These are phyloP conservation scores for Napeogenes sylphis DNA, from an alignment of 2,888 invertebrate species.

Conservation along the genomic window DNA sequence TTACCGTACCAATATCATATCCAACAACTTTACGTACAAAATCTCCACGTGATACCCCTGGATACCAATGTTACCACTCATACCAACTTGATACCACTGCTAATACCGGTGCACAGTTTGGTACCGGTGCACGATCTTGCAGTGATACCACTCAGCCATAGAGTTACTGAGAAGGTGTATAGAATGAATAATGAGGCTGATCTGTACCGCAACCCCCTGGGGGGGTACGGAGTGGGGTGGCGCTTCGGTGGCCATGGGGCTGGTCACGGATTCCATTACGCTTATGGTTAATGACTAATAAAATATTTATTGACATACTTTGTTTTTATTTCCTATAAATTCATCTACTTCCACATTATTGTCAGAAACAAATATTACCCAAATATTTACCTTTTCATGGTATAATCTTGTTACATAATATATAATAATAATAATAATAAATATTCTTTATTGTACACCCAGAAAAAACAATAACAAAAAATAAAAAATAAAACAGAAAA, in stretches of 20 bases:
- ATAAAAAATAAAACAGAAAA: too few relatives aligned
- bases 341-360: too few relatives aligned
- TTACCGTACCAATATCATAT: slow-evolving; percentile 45
- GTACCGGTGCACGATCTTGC: slow-evolving; percentile 59
- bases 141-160: slow-evolving; percentile 57
- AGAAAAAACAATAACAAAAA: too few relatives aligned
- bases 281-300: slow-evolving; percentile 45
- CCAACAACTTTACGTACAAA: slow-evolving; percentile 44
- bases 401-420: too few relatives aligned
- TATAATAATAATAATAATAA: too few relatives aligned
- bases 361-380: too few relatives aligned
- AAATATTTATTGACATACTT: slow-evolving; percentile 17
- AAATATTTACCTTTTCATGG: too few relatives aligned
- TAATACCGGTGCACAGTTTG: slow-evolving; percentile 43
- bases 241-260: slow-evolving; percentile 65
- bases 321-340: slow-evolving; percentile 6
- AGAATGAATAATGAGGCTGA: slow-evolving; percentile 44
- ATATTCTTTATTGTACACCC: too few relatives aligned
- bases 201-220: slow-evolving; percentile 55
- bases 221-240: slow-evolving; percentile 62
- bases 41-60: slow-evolving; percentile 57
- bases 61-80: slow-evolving; percentile 23
- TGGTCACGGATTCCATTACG: slow-evolving; percentile 63
- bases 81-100: slow-evolving; percentile 50
- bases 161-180: slow-evolving; percentile 34